Evolutionary conservation across 2,888 invertebrate species (phyloP), one percentile per base, ranked within the genome.

Genomic region (Neoitamus cyanurus): DNA sequence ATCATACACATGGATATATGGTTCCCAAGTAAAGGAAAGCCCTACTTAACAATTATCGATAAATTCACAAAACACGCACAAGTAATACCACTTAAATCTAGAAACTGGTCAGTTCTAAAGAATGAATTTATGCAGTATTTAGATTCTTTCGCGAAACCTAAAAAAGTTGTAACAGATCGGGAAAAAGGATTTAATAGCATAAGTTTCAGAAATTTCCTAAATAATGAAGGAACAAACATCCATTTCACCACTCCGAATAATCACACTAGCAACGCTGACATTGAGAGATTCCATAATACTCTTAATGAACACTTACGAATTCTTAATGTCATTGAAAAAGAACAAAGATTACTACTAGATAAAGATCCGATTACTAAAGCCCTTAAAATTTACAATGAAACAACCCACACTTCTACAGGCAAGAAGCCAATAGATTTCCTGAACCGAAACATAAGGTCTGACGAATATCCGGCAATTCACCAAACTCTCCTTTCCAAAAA

Each of bases 111-210:
- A 15, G 72, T 72, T 46, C 7, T 83, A 6, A 70, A 72, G 46
- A 46, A 68, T 30, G 70, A 7, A 34, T 20, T 85, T 20, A 83
- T 30, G 42, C 84, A 84, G 84, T 68, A 83, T 9, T 84, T 86
- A 42, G 83, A 73, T 28, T 83, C 69, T n/a, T 73, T 83, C 5
- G 86, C 84, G 0, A 86, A 85, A 78, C 86, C 84, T 30, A 11
- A 1, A 69, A 84, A 84, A 36, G 70, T 83, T 11, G 37, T 84
- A n/a, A n/a, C 20, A 58, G 15, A n/a, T n/a, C n/a, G n/a, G n/a
- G n/a, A n/a, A n/a, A n/a, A n/a, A n/a, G n/a, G n/a, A n/a, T n/a
- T n/a, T n/a, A n/a, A n/a, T n/a, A n/a, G n/a, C n/a, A n/a, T n/a
- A n/a, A n/a, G n/a, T n/a, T n/a, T n/a, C n/a, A n/a, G n/a, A n/a